Evolutionary conservation across 2,113 vertebrate species (phyloP), one percentile per base, ranked within the genome.

Genomic region (Myotis davidii): DNA sequence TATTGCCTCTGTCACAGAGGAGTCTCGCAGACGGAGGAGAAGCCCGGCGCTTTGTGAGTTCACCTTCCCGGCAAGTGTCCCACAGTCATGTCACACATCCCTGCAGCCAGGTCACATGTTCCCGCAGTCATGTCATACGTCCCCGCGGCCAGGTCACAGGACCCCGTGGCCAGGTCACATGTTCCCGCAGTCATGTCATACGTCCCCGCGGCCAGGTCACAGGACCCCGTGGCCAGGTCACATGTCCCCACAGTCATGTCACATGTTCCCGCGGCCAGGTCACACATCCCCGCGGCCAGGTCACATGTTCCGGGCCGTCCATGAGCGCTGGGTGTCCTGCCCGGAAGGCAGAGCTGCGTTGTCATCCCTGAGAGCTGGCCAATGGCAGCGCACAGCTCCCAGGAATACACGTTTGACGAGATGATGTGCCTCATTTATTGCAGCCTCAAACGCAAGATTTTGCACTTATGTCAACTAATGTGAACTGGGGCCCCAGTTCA

Each of bases 381-480:
- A 89, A 96, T 81, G 84, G 93, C 88, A 82, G 87, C 77, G 23
- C 64, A 20, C 81, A 89, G 82, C 93, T 90, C 67, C 76, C 70
- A 42, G 85, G 89, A 82, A 90, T 83, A 74, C 86, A 84, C 76
- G 85, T 95, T 86, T 88, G 94, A 96, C 89, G 81, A 84, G 90
- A 93, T 90, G 74, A 37, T 88, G 56, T 87, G 70, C 95, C 96
- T 96, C 97, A 81, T 87, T 90, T 77, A 91, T 95, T 91, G 69
- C 67, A 84, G 52, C 87, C 86, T 93, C 93, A 94, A 89, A 96
- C 95, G 94, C 95, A 96, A 93, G 97, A 94, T 78, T 96, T 94
- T 93, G 84, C 69, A 89, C 85, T 97, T 95, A 64, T 64, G 93
- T 42, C 42, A 42, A 42, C 42, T 42, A 8, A 42, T 42, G 42